Conservation (phyloP, 1,140 invertebrate species). For the Stegodyphus dumicola region DNA sequence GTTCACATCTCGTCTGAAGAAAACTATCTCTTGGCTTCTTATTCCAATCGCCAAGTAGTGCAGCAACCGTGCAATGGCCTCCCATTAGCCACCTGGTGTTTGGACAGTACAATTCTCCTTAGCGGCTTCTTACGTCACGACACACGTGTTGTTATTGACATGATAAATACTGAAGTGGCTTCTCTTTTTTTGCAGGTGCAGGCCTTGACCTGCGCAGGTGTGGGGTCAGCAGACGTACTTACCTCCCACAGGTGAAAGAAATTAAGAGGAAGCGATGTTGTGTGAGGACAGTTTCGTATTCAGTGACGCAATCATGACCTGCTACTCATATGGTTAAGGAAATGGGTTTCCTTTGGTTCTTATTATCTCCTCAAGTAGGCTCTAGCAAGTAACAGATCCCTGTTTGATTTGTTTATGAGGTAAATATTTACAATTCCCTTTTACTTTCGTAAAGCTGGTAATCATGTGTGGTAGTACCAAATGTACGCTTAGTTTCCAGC, state of each 20-base stretch:
- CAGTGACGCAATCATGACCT: background rate
- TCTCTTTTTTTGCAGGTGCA: constrained; percentile 37
- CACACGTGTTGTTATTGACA: constrained; percentile 50
- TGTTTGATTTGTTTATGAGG: no score
- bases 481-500: no score
- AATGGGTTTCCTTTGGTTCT: background rate
- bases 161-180: constrained; percentile 35
- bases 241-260: background rate
- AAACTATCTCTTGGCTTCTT: no score
- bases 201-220: constrained; percentile 52
- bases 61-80: constrained; percentile 4
- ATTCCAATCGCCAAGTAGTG: background rate
- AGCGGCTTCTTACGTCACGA: constrained; percentile 28
- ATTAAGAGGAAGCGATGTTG: constrained; percentile 1
- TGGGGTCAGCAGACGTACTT: constrained; percentile 31
- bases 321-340: background rate
- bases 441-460: no score
- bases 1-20: no score
- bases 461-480: no score
- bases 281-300: background rate
- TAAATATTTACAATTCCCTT: no score
- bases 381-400: no score
- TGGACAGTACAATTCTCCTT: constrained; percentile 20
- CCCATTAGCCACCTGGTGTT: constrained; percentile 50
- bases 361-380: no score